A percentile compares a stretch with the other conserved stretches of the same genome.
These are phyloP conservation scores for Carposina sasakii DNA, from an alignment of 1,140 invertebrate species.

Conservation along the genomic window DNA sequence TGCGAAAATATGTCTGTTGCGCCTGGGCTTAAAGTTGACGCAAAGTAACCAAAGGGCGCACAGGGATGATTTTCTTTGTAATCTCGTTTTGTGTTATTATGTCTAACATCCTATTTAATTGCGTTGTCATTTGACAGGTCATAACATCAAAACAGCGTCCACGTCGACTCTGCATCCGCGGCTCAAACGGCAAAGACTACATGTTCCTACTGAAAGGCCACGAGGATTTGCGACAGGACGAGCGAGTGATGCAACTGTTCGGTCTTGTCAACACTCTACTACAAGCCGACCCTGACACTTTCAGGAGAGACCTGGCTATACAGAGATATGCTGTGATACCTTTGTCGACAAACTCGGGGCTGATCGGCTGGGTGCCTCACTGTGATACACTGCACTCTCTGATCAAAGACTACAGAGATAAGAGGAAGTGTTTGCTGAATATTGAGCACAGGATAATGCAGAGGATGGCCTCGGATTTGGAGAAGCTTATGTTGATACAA, in stretches of 20 bases:
- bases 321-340: slow-evolving; percentile 94
- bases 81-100: too few species aligned
- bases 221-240: slow-evolving; percentile 90
- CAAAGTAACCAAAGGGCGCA: too few species aligned
- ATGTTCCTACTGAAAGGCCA: slow-evolving; percentile 98
- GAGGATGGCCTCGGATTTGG: slow-evolving; percentile 97
- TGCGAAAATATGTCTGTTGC: not conserved
- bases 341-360: slow-evolving; percentile 97
- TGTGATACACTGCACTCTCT: slow-evolving; percentile 88
- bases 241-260: slow-evolving; percentile 92
- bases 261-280: slow-evolving; percentile 88
- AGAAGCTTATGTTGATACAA: slow-evolving; percentile 97
- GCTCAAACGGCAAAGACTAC: slow-evolving; percentile 97
- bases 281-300: slow-evolving; percentile 82
- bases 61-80: too few species aligned
- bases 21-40: too few species aligned
- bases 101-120: too few species aligned
- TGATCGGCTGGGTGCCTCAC: slow-evolving; percentile 97
- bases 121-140: too few species aligned
- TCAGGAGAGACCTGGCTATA: slow-evolving; percentile 78
- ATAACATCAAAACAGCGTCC: slow-evolving; percentile 92
- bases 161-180: slow-evolving; percentile 93
- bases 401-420: slow-evolving; percentile 98
- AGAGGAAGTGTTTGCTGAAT: slow-evolving; percentile 97
- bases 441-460: slow-evolving; percentile 99